Evolutionary conservation across 2,888 invertebrate genomes (phyloP), one percentile per base, ranked within the genome.

Genomic region (Sarcophaga subvicina): DNA sequence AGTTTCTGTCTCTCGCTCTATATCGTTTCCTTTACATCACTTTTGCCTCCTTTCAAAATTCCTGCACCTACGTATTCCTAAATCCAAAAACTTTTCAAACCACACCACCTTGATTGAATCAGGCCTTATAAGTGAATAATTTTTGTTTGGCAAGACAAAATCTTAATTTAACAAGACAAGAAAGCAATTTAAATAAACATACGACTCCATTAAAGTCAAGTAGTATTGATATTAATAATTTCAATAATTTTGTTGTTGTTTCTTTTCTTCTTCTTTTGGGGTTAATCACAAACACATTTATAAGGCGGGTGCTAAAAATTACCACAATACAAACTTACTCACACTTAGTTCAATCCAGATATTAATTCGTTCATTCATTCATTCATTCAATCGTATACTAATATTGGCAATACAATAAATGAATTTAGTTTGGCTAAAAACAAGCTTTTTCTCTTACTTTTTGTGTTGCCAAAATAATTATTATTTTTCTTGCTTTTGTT

Each of bases 301-400:
- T 6, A 45, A 78, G 67, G 83, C 73, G 83, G 83, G 67, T 83
- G 82, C 72, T 47, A 79, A 54, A 78, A 75, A 49, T 78, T 62
- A 54, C 14, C 25, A 66, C 54, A 70, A 70, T 5, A 62, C 45
- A 20, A n/a, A 45, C 37, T n/a, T 11, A 67, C 27, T 67, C 17
- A 67, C n/a, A 37, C n/a, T 37, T n/a, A 20, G 12, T 67, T 47
- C n/a, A 14, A 45, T 37, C 45, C 20, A 67, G 12, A 49, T 49
- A 49, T 49, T 49, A 1, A 49, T 37, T 37, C 37, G 1, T 37
- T 37, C 37, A 37, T 37, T 37, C 37, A 37, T 37, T 37, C 37
- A 37, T n/a, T n/a, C n/a, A n/a, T 8, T 37, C 37, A 37, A 37
- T 37, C 2, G 8, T 37, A 37, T 37, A 37, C 37, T 37, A 54